A percentile compares a stretch with the other conserved stretches of the same genome.
phyloP scores from a whole-genome alignment of 2,888 invertebrate genomes.

The Nomada fucata region DNA sequence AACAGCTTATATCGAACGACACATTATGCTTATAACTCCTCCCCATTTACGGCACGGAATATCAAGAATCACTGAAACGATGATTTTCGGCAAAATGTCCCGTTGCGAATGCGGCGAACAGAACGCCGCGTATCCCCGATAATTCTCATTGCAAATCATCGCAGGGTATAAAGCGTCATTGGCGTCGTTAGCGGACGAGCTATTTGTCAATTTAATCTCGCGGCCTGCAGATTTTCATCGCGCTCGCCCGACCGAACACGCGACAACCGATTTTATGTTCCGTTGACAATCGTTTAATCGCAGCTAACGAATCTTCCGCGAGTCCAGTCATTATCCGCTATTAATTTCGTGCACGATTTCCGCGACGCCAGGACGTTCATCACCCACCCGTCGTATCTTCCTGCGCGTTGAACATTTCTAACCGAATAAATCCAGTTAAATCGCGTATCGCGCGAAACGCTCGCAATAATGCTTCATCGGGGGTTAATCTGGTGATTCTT shows the following conservation, averaged over 20 bases:
- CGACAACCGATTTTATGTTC: constrained; percentile 21
- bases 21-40: neutral
- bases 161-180: constrained; percentile 42
- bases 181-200: constrained; percentile 39
- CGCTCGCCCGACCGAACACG: neutral
- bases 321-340: constrained; percentile 19
- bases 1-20: neutral
- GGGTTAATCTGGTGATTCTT: neutral
- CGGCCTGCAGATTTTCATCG: constrained; percentile 36
- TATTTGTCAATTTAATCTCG: constrained; percentile 48
- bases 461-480: neutral
- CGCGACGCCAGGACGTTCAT: constrained; percentile 3
- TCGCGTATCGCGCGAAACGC: neutral
- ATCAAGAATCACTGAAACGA: neutral
- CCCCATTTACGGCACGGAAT: neutral
- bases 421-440: neutral
- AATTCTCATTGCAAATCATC: constrained; percentile 45
- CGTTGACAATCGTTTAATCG: constrained; percentile 34
- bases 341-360: constrained; percentile 30
- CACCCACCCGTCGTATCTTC: neutral
- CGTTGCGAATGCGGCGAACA: neutral
- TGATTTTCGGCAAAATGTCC: neutral
- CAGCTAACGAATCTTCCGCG: constrained; percentile 22
- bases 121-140: neutral
- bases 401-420: neutral